A percentile compares a stretch with the other conserved stretches of the same genome.
phyloP scores from a whole-genome alignment of 2,888 invertebrate species.

The Folsomia manolachei region DNA sequence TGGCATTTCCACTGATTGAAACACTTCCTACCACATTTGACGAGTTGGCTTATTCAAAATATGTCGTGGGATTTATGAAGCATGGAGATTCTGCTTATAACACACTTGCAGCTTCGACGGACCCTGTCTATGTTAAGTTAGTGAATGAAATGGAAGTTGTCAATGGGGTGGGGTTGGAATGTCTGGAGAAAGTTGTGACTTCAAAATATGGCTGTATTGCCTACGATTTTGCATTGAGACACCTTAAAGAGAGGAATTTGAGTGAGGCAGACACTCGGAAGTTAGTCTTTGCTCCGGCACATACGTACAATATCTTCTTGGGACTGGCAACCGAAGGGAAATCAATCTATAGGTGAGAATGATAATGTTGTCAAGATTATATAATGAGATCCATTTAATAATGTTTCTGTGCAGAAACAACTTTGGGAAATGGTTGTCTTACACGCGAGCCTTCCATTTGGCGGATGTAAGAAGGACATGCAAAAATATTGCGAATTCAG shows the following conservation, averaged over 20 bases:
- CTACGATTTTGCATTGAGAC: slow-evolving; percentile 31
- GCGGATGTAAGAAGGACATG: no score
- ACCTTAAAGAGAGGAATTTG: slow-evolving; percentile 33
- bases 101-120: slow-evolving; percentile 26
- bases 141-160: slow-evolving; percentile 30
- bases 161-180: slow-evolving; percentile 25
- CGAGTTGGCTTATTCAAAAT: slow-evolving; percentile 9
- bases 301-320: slow-evolving; percentile 31
- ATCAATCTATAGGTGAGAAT: slow-evolving; percentile 26
- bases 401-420: slow-evolving; percentile 10
- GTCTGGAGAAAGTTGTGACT: slow-evolving; percentile 30
- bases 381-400: no score
- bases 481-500: no score
- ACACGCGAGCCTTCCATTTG: slow-evolving; percentile 23
- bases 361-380: not conserved
- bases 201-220: slow-evolving; percentile 27
- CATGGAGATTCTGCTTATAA: slow-evolving; percentile 33
- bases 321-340: slow-evolving; percentile 22
- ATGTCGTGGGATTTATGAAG: slow-evolving; percentile 33
- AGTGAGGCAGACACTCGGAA: slow-evolving; percentile 26
- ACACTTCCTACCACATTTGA: slow-evolving; percentile 28
- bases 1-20: slow-evolving; percentile 35
- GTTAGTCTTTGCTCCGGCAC: slow-evolving; percentile 23
- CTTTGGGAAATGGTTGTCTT: slow-evolving; percentile 24
- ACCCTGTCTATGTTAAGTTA: slow-evolving; percentile 31